phyloP scores from a whole-genome alignment of 2,888 invertebrate species.

The Synanthedon myopaeformis region DNA sequence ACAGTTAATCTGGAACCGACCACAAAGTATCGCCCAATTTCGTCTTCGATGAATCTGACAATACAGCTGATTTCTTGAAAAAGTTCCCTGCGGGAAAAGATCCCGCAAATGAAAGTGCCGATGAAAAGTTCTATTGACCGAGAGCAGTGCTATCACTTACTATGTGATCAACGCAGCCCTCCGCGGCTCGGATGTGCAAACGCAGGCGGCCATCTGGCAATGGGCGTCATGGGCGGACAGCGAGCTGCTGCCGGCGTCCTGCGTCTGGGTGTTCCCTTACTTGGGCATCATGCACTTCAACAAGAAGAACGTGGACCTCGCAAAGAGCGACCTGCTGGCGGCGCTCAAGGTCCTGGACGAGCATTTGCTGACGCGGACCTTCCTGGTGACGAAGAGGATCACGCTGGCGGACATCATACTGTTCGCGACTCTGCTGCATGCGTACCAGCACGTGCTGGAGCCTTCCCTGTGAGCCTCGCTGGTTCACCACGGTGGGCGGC shows the following conservation, averaged over 20 bases:
- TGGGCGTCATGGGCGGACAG: conserved; percentile 96
- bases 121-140: conserved; percentile 84
- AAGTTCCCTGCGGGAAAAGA: conserved; percentile 99
- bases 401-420: conserved; percentile 96
- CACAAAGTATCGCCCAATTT: conserved; percentile 87
- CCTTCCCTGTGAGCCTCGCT: conserved; percentile 77
- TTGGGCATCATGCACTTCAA: conserved; percentile 92
- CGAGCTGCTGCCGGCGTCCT: conserved; percentile 92
- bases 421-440: conserved; percentile 86
- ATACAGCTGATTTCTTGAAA: conserved; percentile 84
- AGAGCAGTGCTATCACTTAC: conserved; percentile 97
- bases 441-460: conserved; percentile 79
- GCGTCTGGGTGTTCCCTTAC: conserved; percentile 97
- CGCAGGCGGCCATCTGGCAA: conserved; percentile 88
- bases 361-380: conserved; percentile 87
- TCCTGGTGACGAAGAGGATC: conserved; percentile 92
- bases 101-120: conserved; percentile 91
- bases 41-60: conserved; percentile 95
- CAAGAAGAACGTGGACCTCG: conserved; percentile 86
- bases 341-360: conserved; percentile 81
- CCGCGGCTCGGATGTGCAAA: conserved; percentile 79
- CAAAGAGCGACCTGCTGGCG: conserved; percentile 84
- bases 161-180: conserved; percentile 87
- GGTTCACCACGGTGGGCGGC: conserved; percentile 92
- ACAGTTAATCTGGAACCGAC: conserved; percentile 91